Conservation (phyloP, 2,113 vertebrate genomes). For the Archocentrus centrarchus region DNA sequence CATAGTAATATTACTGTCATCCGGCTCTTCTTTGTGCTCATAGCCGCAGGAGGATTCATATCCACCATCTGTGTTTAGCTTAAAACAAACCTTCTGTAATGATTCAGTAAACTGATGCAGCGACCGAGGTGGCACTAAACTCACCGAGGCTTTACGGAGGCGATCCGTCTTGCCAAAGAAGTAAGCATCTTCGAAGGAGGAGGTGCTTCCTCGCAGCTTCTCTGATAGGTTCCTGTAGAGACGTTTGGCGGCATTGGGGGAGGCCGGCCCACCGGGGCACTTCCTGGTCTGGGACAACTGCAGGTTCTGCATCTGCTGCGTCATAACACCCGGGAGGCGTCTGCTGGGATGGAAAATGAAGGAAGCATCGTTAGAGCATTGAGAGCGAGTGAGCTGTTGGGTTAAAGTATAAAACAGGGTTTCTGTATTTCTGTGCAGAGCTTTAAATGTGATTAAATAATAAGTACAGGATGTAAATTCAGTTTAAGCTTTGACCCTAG, state of each 20-base stretch:
- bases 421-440: not conserved
- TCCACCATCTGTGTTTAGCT: not conserved
- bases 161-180: slow-evolving; percentile 89
- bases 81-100: not conserved
- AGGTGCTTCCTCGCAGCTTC: slow-evolving; percentile 92
- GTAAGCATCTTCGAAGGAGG: slow-evolving; percentile 92
- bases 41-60: not conserved
- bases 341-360: slow-evolving; percentile 59
- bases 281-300: slow-evolving; percentile 89
- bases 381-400: not conserved
- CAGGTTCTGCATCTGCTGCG: slow-evolving; percentile 95
- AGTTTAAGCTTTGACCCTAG: not conserved
- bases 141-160: slow-evolving; percentile 89
- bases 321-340: slow-evolving; percentile 83
- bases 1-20: not conserved
- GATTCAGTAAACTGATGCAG: not conserved
- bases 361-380: not conserved
- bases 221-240: slow-evolving; percentile 97
- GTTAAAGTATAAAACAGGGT: not conserved
- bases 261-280: slow-evolving; percentile 85
- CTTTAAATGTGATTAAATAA: not conserved
- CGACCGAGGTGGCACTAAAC: slow-evolving; percentile 14
- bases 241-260: slow-evolving; percentile 93
- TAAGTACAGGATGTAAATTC: not conserved
- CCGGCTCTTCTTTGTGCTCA: not conserved